Base-by-base conservation (phyloP, 2,797 vertebrate species). In the Pipistrellus pygmaeus region DNA sequence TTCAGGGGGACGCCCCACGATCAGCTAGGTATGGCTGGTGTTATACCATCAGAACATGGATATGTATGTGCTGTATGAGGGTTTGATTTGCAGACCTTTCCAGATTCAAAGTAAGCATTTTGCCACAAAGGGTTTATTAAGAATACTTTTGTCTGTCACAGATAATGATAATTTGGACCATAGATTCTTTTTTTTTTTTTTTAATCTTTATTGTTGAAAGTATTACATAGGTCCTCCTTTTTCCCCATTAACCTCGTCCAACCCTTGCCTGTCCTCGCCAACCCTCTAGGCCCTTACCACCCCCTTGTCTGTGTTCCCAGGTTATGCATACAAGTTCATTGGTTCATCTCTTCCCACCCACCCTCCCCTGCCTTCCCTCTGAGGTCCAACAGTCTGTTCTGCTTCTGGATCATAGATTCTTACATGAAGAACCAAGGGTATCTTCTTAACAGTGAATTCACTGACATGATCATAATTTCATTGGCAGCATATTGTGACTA, bases 1-100 rank as follows among this genome's bases (percentile, higher is more conserved):
- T 99, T 99, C 97, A 99, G 99, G 98, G 99, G 99, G 96, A 98
- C 99, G 68, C 99, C 99, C 41, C 99, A 99, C 35, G 99, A 99
- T 98, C 99, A 99, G 1, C 98, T 99, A 96, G 99, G 99, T 99
- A 98, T 97, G 97, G 35, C 76, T 75, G 62, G 9, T 51, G 13
- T 55, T n/a, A 69, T 14, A 8, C 53, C 68, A 17, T 78, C 62
- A 53, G 48, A 89, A 23, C 77, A 23, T 32, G 51, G 18, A 3
- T 38, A 17, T 69, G 77, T 87, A 0, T 64, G 35, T 88, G n/a
- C 38, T 68, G 27, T 38, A 3, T n/a, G 62, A 92, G 71, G n/a
- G 41, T 88, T 87, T 53, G 11, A 68, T 86, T 90, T 85, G 14
- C 3, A 84, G 17, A 53, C 69, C 20, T 69, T 80, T 92, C 94